Conservation (phyloP, 35 echinoderm and acorn worm species). For the Apostichopus parvimensis region DNA sequence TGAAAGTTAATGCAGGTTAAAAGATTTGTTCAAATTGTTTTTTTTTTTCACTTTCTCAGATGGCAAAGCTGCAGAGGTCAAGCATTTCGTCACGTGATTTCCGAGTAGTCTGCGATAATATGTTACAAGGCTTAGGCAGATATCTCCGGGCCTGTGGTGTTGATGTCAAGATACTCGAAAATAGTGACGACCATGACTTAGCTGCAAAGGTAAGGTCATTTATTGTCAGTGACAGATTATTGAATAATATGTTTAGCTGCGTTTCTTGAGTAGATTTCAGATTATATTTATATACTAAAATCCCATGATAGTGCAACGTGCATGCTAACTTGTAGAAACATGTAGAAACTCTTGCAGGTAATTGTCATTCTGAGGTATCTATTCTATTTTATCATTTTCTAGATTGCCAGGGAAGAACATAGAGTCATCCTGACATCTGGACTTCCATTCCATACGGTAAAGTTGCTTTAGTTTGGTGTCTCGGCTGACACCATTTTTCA, state of each 20-base stretch:
- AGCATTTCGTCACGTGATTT: slow-evolving; percentile 69
- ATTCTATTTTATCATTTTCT: not conserved
- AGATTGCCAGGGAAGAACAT: slow-evolving; percentile 30
- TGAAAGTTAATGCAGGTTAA: too few relatives aligned
- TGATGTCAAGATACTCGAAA: slow-evolving; percentile 90
- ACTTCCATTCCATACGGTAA: slow-evolving; percentile 6
- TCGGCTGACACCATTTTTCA: too few relatives aligned
- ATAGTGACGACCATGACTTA: slow-evolving; percentile 78
- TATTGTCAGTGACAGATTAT: too few relatives aligned
- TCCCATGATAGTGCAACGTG: too few relatives aligned
- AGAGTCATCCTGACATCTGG: slow-evolving; percentile 16
- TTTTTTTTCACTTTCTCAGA: not conserved
- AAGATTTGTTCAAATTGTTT: not conserved
- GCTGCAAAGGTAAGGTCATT: slow-evolving; percentile 70
- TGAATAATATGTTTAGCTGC: too few relatives aligned
- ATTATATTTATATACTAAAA: too few relatives aligned
- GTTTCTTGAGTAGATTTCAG: too few relatives aligned
- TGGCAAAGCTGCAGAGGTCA: slow-evolving; percentile 5
- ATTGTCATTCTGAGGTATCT: not conserved
- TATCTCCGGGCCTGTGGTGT: slow-evolving; percentile 87
- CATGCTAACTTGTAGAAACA: too few relatives aligned
- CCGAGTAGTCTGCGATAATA: slow-evolving; percentile 92
- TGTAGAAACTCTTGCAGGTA: too few relatives aligned
- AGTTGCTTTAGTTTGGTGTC: not conserved
- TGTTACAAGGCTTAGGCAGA: slow-evolving; percentile 92